A percentile compares a stretch with the other conserved stretches of the same genome.
These are phyloP conservation scores for Drosophila mimetica DNA, from an alignment of 2,888 invertebrate species.

Conservation along the genomic window DNA sequence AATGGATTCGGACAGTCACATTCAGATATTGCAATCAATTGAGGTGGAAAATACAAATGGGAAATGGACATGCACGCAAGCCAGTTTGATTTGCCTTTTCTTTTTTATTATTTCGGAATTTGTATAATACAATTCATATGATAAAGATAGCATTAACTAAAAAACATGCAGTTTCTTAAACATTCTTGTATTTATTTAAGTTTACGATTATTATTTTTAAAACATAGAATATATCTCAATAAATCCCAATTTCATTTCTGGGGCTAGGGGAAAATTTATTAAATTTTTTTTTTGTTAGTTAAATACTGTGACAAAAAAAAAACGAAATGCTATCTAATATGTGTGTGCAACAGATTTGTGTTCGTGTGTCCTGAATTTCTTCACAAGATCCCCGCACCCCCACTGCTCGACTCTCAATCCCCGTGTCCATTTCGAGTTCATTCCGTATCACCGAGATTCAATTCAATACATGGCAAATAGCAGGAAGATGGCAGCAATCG, in stretches of 20 bases:
- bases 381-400: not conserved
- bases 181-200: no score
- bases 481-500: not conserved
- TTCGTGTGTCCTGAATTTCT: not conserved
- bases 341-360: not conserved
- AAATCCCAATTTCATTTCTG: not conserved
- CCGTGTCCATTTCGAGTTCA: not conserved
- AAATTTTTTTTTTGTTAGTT: not conserved
- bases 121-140: no score
- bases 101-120: not conserved
- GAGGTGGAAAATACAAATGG: constrained; percentile 12
- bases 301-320: not conserved
- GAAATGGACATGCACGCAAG: constrained; percentile 2
- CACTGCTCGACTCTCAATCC: not conserved
- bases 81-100: not conserved
- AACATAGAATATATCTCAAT: no score
- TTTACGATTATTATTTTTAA: no score
- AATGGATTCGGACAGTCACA: constrained; percentile 27
- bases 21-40: constrained; percentile 24
- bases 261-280: not conserved
- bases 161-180: no score
- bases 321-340: not conserved
- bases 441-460: not conserved
- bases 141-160: no score
- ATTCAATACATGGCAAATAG: not conserved